Conservation (phyloP, 2,888 invertebrate genomes). For the Drosophila prostipennis region DNA sequence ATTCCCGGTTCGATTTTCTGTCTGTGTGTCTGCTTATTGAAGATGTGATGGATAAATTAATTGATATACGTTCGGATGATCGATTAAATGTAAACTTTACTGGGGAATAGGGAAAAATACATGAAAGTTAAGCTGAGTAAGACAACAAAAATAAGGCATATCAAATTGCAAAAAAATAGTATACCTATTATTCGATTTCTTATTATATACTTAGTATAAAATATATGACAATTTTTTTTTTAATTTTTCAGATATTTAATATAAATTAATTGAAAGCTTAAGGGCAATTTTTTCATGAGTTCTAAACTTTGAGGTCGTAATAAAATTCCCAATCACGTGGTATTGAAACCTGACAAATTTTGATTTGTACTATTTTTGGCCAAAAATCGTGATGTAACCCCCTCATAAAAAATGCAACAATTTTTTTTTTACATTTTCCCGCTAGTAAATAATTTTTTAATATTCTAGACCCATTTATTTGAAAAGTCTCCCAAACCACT, state of each 20-base stretch:
- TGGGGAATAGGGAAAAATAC: neutral
- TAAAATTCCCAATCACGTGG: too few relatives aligned
- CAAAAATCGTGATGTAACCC: too few relatives aligned
- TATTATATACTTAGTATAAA: neutral
- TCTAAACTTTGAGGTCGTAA: too few relatives aligned
- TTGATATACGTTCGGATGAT: slow-evolving; percentile 28
- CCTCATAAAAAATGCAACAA: too few relatives aligned
- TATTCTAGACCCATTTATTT: too few relatives aligned
- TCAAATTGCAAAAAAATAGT: neutral
- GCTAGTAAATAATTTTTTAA: too few relatives aligned
- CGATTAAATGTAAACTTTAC: slow-evolving; percentile 20
- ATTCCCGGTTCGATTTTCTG: slow-evolving; percentile 1
- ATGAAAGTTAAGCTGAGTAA: neutral
- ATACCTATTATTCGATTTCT: neutral
- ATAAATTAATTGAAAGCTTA: neutral
- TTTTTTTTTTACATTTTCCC: too few relatives aligned
- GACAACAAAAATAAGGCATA: neutral
- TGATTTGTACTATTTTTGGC: too few relatives aligned
- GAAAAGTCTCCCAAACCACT: neutral
- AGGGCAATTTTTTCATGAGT: neutral
- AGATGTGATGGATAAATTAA: slow-evolving; percentile 49
- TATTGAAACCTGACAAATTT: too few relatives aligned
- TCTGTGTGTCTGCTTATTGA: slow-evolving; percentile 34
- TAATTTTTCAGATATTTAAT: neutral
- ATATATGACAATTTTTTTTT: neutral